phyloP scores from a whole-genome alignment of 2,113 vertebrate species.

The Drymodes brunneopygia region DNA sequence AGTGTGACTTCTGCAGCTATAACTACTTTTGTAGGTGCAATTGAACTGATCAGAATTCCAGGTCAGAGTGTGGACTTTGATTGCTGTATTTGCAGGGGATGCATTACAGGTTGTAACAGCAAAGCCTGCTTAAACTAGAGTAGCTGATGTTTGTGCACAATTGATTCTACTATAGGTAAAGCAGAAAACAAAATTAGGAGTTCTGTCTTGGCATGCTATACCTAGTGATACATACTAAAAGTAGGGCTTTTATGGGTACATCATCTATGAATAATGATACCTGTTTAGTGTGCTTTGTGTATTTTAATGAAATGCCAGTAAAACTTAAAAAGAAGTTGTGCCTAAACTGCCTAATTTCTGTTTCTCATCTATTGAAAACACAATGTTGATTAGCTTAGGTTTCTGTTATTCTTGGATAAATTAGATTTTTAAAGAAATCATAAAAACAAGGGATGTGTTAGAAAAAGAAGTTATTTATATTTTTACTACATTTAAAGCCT shows the following conservation, averaged over 20 bases:
- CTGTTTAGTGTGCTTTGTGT: not conserved
- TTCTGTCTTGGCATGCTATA: not conserved
- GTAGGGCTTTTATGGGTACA: not conserved
- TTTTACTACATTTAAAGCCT: not conserved
- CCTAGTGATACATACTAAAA: not conserved
- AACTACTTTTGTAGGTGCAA: not conserved
- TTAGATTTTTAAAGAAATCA: not conserved
- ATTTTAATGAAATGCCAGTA: not conserved
- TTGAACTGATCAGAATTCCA: not conserved
- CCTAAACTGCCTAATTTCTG: not conserved
- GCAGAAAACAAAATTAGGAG: not conserved
- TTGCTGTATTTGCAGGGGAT: not conserved
- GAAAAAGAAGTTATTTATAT: not conserved
- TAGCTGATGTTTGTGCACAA: not conserved
- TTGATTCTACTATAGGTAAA: not conserved
- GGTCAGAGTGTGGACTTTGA: not conserved
- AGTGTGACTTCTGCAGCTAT: not conserved
- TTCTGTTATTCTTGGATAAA: not conserved
- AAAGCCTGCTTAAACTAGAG: not conserved
- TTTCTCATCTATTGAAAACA: not conserved
- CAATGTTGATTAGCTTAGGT: not conserved
- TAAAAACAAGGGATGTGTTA: not conserved
- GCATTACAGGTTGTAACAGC: not conserved
- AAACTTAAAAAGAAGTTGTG: not conserved
- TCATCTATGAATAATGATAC: not conserved